Evolutionary conservation across 2,113 vertebrate species (phyloP), one percentile per base, ranked within the genome.

Genomic region (Pimephales promelas): DNA sequence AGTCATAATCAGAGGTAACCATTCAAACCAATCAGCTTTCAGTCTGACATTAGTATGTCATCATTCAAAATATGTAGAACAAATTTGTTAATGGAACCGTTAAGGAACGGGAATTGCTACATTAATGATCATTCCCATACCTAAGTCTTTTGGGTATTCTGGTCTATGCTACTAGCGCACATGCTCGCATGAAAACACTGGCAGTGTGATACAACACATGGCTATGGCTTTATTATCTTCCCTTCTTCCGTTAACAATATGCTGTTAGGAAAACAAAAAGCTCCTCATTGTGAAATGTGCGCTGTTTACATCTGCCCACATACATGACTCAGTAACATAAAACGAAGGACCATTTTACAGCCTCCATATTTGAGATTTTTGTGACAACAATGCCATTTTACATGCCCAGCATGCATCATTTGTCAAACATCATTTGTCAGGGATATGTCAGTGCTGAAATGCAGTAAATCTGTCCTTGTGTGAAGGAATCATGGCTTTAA

Each of bases 251-350:
- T 24, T 79, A 57, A 47, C 40, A 36, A 49, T 14, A 5, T 75
- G 36, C 47, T 74, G 78, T 81, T 71, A 54, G 56, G 22, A 18
- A 54, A 24, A 18, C 57, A 40, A n/a, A 45, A 79, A 62, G 76
- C 36, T 3, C 20, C 10, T n/a, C 7, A 2, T 78, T 14, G 6
- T 61, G 16, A 78, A 62, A 79, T 79, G 13, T 57, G 49, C 3
- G 34, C 56, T 6, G 74, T 68, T 70, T 62, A 52, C 70, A 74
- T 71, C 45, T 56, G 40, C 61, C 74, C 24, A 64, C 73, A 2
- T 52, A 36, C 57, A 16, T 79, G 56, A 79, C 8, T 79, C 76
- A 61, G 7, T n/a, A 45, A 62, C 57, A 45, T 79, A 66, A 79
- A 79, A 66, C 59, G n/a, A 72, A 59, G 59, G 28, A 8, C 40